These are phyloP conservation scores for Trichopoda pennipes DNA, from an alignment of 2,888 invertebrate species.

Conservation along the genomic window DNA sequence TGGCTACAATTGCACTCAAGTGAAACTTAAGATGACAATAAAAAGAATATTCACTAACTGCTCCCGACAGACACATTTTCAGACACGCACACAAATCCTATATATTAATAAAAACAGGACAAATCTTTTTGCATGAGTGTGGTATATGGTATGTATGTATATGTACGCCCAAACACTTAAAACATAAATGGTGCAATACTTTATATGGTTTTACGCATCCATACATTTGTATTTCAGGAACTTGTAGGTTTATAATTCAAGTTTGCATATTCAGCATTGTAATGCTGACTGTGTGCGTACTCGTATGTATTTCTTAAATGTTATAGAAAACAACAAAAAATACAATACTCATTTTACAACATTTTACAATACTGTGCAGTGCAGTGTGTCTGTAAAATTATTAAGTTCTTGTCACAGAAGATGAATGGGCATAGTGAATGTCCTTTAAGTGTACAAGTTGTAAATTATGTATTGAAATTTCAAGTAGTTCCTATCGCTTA, in stretches of 20 bases:
- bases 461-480: neutral
- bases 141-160: neutral
- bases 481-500: too few relatives aligned
- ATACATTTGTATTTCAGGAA: slow-evolving; percentile 60
- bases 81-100: slow-evolving; percentile 8
- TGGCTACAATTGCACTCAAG: slow-evolving; percentile 63
- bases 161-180: slow-evolving; percentile 52
- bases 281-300: neutral
- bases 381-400: slow-evolving; percentile 23
- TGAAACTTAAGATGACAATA: slow-evolving; percentile 67
- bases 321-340: neutral
- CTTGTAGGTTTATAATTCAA: slow-evolving; percentile 20
- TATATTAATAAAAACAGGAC: slow-evolving; percentile 3
- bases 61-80: slow-evolving; percentile 41
- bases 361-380: slow-evolving; percentile 10
- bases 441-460: neutral
- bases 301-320: neutral
- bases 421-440: slow-evolving; percentile 30
- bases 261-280: neutral
- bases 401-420: slow-evolving; percentile 58
- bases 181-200: slow-evolving; percentile 57
- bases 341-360: neutral
- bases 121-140: neutral
- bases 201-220: slow-evolving; percentile 70
- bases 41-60: slow-evolving; percentile 57